These are phyloP conservation scores for Dusona sp. DNA, from an alignment of 2,888 invertebrate genomes.

Conservation along the genomic window DNA sequence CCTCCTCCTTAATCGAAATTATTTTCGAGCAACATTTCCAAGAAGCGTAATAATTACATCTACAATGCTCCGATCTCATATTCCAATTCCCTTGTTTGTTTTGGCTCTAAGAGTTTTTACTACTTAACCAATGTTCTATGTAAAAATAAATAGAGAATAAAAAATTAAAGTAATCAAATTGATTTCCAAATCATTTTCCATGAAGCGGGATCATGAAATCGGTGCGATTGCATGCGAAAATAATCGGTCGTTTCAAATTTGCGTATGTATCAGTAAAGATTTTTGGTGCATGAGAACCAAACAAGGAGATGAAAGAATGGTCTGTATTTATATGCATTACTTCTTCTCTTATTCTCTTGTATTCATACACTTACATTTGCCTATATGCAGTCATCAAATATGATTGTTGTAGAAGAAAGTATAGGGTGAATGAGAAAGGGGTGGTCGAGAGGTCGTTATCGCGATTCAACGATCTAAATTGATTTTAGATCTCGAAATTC, in stretches of 20 bases:
- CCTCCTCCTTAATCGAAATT: background rate
- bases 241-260: background rate
- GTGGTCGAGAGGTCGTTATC: slow-evolving; percentile 72
- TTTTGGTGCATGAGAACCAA: background rate
- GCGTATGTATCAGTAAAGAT: background rate
- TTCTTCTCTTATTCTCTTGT: background rate
- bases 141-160: no score
- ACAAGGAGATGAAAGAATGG: background rate
- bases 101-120: background rate
- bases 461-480: slow-evolving; percentile 78
- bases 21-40: background rate
- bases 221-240: background rate
- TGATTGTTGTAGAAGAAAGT: slow-evolving; percentile 40
- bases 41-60: background rate
- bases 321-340: slow-evolving; percentile 2
- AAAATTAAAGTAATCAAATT: no score
- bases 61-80: background rate
- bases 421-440: slow-evolving; percentile 52
- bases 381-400: slow-evolving; percentile 3
- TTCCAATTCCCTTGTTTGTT: background rate
- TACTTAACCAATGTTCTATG: no score
- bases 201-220: no score
- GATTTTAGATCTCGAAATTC: slow-evolving; percentile 79
- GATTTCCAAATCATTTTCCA: no score
- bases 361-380: background rate